Evolutionary conservation across 2,888 invertebrate genomes (phyloP), one percentile per base, ranked within the genome.

Genomic region (Synanthedon andrenaeformis): DNA sequence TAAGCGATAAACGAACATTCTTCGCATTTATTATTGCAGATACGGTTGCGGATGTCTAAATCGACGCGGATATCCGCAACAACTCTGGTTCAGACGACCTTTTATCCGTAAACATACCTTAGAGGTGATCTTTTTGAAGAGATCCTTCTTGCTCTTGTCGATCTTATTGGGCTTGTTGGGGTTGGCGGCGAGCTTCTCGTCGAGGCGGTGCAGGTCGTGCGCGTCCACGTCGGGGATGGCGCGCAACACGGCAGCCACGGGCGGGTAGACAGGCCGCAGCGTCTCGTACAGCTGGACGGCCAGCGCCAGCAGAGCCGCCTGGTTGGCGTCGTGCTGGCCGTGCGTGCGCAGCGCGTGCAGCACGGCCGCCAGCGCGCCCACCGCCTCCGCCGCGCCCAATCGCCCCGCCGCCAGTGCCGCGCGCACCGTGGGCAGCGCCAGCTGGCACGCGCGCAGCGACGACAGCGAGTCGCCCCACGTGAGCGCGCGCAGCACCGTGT

Each of bases 241-340:
- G 67, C 93, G 92, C 82, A 95, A 89, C 54, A 91, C 91, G 55
- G 87, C 79, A 56, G 92, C 88, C 52, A 95, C 89, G 64, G 90
- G 90, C 0, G 94, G 92, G 79, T 93, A 96, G 56, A 89, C 88
- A 0, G 94, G 95, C 56, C 96, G 89, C 45, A 96, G 82, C 58
- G 92, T 88, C 77, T 97, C 96, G 79, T 97, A 97, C 52, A 80
- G 72, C 84, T 86, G 64, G 0, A 96, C 92, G 4, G 95, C 96
- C 28, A 96, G 88, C 4, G 92, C 92, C 4, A 96, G 89, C 50
- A 96, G 79, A 1, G 92, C 90, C 12, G 95, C 94, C 74, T 94
- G 95, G 84, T 95, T 95, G 11, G 93, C 92, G 66, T 97, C 97
- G 74, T 97, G 96, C 70, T 96, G 95, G 0, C 97, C 97, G 71